Evolutionary conservation across 2,888 invertebrate genomes (phyloP), one percentile per base, ranked within the genome.

Genomic region (Orthosia incerta): DNA sequence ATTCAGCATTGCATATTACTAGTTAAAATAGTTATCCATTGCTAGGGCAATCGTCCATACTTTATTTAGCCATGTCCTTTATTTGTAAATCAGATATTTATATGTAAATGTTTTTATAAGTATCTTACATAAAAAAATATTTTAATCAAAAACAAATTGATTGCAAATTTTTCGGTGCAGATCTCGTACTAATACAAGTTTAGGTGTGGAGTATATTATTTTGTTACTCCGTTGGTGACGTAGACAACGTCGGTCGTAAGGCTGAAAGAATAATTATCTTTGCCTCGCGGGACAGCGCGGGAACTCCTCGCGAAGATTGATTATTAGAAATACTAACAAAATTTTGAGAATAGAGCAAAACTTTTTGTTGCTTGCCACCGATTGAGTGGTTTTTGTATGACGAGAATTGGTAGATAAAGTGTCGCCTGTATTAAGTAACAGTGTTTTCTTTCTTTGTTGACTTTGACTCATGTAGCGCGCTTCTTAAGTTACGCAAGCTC

Each of bases 231-330:
- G 9, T 48, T 66, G 20, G n/a, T n/a, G n/a, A n/a, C n/a, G n/a
- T n/a, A n/a, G n/a, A n/a, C n/a, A n/a, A n/a, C n/a, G n/a, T n/a
- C 31, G 45, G 23, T 70, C 53, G 20, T 31, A 26, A 61, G 56
- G 63, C 51, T 69, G 65, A 74, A 79, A 83, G 85, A 82, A 83
- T 83, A 83, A 83, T 86, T 86, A 79, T 84, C 74, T 68, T 63
- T 62, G 72, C 60, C 67, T 51, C 50, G 7, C 23, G 55, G 56
- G 80, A 74, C 56, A 71, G 60, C 61, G 74, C 23, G 57, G 61
- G 62, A 65, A 76, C 70, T 45, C 31, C 46, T 31, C 31, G 39
- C 31, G 61, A 83, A 86, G 87, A 86, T 83, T 85, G 82, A 86
- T 87, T 78, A 78, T 82, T 60, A 79, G 60, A 62, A 69, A 61